Percentiles rank a stretch among this genome's conserved stretches.
phyloP scores from a whole-genome alignment of 2,113 vertebrate species.

The Mystacornis crossleyi region DNA sequence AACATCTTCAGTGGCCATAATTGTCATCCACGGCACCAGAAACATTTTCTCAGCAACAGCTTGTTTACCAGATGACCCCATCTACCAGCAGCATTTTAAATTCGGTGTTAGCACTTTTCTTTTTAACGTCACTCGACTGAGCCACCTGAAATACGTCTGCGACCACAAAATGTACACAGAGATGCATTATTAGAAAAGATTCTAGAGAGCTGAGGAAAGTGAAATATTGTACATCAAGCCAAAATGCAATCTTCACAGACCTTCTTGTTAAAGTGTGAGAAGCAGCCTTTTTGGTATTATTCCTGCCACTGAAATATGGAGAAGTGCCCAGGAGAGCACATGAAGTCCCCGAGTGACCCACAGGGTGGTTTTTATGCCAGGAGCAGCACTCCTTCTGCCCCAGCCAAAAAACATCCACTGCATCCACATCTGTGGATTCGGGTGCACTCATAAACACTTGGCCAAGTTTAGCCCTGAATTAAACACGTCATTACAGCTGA shows the following conservation, averaged over 20 bases:
- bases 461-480: neutral
- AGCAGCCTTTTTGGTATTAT: neutral
- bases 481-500: neutral
- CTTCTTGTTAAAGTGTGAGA: slow-evolving; percentile 46
- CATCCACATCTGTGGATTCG: neutral
- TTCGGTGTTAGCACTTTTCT: neutral
- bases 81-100: neutral
- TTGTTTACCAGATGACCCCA: slow-evolving; percentile 2
- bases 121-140: neutral
- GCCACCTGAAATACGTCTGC: neutral
- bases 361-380: neutral
- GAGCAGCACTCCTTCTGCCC: neutral
- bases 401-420: neutral
- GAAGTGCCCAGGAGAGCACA: neutral
- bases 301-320: neutral
- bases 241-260: slow-evolving; percentile 51
- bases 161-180: neutral
- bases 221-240: slow-evolving; percentile 34
- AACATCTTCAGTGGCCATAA: neutral
- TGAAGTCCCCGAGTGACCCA: neutral
- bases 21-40: neutral
- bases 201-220: neutral
- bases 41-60: neutral
- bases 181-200: neutral
- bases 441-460: neutral